phyloP scores from a whole-genome alignment of 1,140 invertebrate species.

The Dolichoris vasculosae region DNA sequence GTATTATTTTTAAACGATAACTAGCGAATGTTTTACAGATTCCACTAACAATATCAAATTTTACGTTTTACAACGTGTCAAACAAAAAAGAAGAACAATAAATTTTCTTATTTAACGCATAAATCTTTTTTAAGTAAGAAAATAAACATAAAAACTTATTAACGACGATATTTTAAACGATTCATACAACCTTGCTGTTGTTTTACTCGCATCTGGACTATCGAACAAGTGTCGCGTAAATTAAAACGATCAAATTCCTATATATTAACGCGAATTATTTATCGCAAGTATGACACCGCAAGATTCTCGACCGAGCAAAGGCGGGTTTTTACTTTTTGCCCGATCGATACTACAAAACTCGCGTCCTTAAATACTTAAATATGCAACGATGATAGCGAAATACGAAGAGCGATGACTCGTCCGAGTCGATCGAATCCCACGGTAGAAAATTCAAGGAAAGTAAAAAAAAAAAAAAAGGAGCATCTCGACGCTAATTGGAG shows the following conservation, averaged over 20 bases:
- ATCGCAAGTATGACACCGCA: background rate
- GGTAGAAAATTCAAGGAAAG: background rate
- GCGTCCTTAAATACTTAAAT: no score
- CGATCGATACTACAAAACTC: no score
- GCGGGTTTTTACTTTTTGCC: no score
- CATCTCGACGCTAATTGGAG: background rate
- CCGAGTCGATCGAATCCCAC: no score
- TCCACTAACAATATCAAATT: no score
- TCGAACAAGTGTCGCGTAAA: background rate
- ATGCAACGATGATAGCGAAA: background rate
- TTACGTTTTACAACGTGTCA: no score
- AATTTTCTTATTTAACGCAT: no score
- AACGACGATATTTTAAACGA: background rate
- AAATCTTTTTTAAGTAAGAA: no score
- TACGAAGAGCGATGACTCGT: background rate
- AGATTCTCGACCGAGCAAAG: no score
- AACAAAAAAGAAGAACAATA: no score
- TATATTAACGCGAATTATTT: background rate
- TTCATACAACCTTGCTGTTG: background rate
- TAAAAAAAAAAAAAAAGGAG: background rate
- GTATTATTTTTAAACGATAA: no score
- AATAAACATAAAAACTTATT: background rate
- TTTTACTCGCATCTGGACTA: background rate
- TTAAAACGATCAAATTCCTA: background rate
- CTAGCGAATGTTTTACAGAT: no score